A percentile compares a stretch with the other conserved stretches of the same genome.
Conservation (phyloP, 1,140 invertebrate species). For the Zaprionus ornatus region DNA sequence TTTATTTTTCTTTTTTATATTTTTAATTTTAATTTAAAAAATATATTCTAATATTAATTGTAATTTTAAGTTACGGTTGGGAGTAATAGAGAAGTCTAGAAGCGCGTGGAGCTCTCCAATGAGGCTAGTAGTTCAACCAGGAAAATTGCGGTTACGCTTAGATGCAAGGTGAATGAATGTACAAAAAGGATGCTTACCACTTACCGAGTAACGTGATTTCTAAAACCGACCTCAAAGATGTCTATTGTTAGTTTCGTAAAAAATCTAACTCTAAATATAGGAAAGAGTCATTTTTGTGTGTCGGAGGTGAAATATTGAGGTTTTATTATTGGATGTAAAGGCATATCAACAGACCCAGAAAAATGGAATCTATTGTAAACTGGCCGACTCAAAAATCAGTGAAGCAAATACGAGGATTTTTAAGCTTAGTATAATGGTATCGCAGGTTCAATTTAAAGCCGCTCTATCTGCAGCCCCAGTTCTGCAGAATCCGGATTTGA, state of each 20-base stretch:
- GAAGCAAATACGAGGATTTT: conserved; percentile 44
- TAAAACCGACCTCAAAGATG: too few relatives aligned
- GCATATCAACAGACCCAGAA: conserved; percentile 33
- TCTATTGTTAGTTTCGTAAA: not conserved
- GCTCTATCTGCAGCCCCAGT: not conserved
- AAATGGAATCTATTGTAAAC: conserved; percentile 25
- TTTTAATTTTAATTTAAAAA: too few relatives aligned
- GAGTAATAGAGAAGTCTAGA: too few relatives aligned
- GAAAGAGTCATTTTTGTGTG: conserved; percentile 11
- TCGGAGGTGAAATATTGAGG: conserved; percentile 26
- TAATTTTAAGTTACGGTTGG: too few relatives aligned
- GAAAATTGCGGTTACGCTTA: too few relatives aligned
- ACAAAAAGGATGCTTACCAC: too few relatives aligned
- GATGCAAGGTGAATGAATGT: too few relatives aligned
- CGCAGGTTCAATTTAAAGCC: conserved; percentile 53
- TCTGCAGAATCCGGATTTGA: conserved; percentile 16
- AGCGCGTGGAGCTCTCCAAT: too few relatives aligned
- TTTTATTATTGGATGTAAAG: conserved; percentile 35
- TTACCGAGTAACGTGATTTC: too few relatives aligned
- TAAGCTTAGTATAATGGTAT: conserved; percentile 75
- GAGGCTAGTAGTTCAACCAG: too few relatives aligned
- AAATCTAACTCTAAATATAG: not conserved
- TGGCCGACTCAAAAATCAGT: conserved; percentile 37
- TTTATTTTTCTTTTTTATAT: too few relatives aligned
- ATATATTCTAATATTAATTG: too few relatives aligned